Evolutionary conservation across 2,113 vertebrate genomes (phyloP).

Genomic region (Centropristis striata): DNA sequence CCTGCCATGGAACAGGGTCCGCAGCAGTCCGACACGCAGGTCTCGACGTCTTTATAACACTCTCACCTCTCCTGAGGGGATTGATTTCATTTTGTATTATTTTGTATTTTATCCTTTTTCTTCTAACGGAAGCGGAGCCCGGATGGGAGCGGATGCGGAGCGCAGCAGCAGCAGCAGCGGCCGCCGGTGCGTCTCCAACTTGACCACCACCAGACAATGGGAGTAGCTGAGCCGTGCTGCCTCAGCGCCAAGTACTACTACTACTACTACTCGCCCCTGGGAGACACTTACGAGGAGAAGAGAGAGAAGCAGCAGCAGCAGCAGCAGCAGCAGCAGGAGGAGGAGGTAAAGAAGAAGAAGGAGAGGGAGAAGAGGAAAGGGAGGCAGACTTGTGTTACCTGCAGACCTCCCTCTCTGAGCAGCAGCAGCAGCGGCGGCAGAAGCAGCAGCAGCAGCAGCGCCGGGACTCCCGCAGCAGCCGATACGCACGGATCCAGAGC

Average conservation of each 20-base stretch:
- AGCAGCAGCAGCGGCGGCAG: slow-evolving; percentile 46
- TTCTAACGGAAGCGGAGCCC: slow-evolving; percentile 54
- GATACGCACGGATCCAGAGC: slow-evolving; percentile 78
- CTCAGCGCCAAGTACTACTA: slow-evolving; percentile 84
- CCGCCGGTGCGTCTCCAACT: slow-evolving; percentile 83
- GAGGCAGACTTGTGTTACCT: slow-evolving; percentile 79
- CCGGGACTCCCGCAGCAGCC: slow-evolving; percentile 74
- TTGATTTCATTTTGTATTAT: slow-evolving; percentile 34
- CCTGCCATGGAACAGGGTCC: slow-evolving; percentile 79
- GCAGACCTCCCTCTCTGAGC: slow-evolving; percentile 77
- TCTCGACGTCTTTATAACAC: slow-evolving; percentile 15
- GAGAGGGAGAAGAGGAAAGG: slow-evolving; percentile 43
- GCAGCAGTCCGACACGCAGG: slow-evolving; percentile 12
- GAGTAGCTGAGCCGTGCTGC: slow-evolving; percentile 89
- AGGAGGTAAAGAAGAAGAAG: slow-evolving; percentile 68
- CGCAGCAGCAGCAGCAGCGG: slow-evolving; percentile 47
- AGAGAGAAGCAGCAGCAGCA: slow-evolving; percentile 29
- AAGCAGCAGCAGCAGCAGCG: slow-evolving; percentile 59
- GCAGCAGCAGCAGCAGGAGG: slow-evolving; percentile 32
- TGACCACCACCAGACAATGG: slow-evolving; percentile 90
- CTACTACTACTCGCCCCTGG: slow-evolving; percentile 84
- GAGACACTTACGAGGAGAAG: slow-evolving; percentile 79
- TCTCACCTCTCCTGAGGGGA: slow-evolving; percentile 61
- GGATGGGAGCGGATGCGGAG: slow-evolving; percentile 63
- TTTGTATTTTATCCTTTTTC: not conserved